Conservation (phyloP, 2,113 vertebrate species). For the Rhodinocichla rosea region DNA sequence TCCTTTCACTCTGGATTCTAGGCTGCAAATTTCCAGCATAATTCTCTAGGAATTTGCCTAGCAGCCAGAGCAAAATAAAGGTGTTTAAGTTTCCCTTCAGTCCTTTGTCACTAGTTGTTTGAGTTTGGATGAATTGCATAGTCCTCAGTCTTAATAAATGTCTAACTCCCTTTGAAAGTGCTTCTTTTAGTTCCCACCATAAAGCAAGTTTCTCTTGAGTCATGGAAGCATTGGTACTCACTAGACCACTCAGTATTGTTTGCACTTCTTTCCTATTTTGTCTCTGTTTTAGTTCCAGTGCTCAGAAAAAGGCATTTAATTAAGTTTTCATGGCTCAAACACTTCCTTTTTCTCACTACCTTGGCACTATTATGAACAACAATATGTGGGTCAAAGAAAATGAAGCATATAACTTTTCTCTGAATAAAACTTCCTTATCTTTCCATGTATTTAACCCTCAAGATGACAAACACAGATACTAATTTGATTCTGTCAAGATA, state of each 20-base stretch:
- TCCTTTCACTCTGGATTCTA: background rate
- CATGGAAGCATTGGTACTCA: background rate
- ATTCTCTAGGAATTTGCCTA: background rate
- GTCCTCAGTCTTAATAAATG: background rate
- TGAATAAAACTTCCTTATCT: background rate
- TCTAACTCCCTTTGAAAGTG: background rate
- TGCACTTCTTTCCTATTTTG: background rate
- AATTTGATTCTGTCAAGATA: background rate
- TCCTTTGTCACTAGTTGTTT: background rate
- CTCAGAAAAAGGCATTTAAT: background rate
- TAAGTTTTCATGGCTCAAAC: background rate
- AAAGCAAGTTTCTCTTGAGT: background rate
- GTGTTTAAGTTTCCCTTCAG: background rate
- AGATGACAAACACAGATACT: background rate
- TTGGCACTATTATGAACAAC: background rate
- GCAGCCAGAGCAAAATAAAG: background rate
- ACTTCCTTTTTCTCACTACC: background rate
- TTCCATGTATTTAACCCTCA: background rate
- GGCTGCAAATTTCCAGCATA: background rate
- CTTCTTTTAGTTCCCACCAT: background rate
- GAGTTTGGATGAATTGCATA: background rate
- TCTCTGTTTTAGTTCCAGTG: background rate
- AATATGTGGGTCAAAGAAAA: background rate
- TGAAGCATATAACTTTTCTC: background rate
- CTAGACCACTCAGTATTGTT: background rate